These are phyloP conservation scores for Platichthys stellatus DNA, from an alignment of 2,113 vertebrate genomes.

Conservation along the genomic window DNA sequence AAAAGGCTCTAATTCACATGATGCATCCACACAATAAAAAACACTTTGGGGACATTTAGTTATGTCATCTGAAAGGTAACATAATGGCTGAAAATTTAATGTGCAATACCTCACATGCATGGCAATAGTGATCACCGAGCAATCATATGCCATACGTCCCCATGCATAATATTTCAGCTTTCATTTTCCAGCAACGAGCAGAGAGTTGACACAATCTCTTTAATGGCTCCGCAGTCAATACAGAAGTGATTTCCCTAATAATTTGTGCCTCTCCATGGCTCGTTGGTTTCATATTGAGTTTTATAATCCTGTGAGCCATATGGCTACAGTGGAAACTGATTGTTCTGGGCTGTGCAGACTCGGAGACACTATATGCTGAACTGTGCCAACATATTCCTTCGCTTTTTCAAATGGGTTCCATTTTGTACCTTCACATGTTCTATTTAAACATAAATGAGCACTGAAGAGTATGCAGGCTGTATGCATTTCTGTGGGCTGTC, in stretches of 20 bases:
- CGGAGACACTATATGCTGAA: constrained; percentile 16
- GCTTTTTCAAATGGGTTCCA: neutral
- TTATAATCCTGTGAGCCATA: constrained; percentile 49
- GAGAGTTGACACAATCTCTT: constrained; percentile 47
- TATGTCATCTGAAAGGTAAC: constrained; percentile 9
- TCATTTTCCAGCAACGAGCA: constrained; percentile 46
- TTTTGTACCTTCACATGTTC: neutral
- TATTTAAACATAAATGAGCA: constrained; percentile 13
- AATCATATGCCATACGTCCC: constrained; percentile 18
- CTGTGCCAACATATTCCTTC: neutral
- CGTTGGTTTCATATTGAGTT: constrained; percentile 66
- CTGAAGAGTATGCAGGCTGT: neutral
- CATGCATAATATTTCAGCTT: constrained; percentile 32
- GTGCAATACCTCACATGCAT: constrained; percentile 7
- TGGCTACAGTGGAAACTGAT: constrained; percentile 31
- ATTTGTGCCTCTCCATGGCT: constrained; percentile 48
- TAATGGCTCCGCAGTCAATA: constrained; percentile 54
- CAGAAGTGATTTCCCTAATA: constrained; percentile 44
- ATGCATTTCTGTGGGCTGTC: neutral
- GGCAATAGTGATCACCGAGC: constrained; percentile 45
- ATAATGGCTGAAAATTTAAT: constrained; percentile 13
- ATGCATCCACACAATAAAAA: constrained; percentile 2
- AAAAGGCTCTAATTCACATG: neutral
- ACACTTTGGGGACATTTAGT: neutral
- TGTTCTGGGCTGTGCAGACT: constrained; percentile 34